A percentile compares a stretch with the other conserved stretches of the same genome.
Conservation (phyloP, 2,888 invertebrate species). For the Patella pellucida region DNA sequence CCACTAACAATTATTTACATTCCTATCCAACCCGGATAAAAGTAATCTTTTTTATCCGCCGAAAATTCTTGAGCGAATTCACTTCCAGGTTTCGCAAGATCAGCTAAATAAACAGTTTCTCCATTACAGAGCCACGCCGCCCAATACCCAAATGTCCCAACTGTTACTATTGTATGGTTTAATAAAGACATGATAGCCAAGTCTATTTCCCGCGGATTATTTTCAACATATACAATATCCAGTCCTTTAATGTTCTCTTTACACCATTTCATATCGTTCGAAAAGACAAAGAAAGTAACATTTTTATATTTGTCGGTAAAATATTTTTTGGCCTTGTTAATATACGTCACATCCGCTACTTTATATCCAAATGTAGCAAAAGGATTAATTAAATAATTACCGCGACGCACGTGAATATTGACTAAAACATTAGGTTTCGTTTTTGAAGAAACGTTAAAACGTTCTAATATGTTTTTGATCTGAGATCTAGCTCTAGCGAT, state of each 20-base stretch:
- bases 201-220: constrained; percentile 12
- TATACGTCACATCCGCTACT: constrained; percentile 18
- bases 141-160: constrained; percentile 31
- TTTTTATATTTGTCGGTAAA: constrained; percentile 14
- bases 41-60: constrained; percentile 10
- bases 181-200: constrained; percentile 22
- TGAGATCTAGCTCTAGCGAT: neutral
- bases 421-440: constrained; percentile 4
- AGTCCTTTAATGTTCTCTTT: constrained; percentile 2
- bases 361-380: constrained; percentile 3
- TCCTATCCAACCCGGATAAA: constrained; percentile 17
- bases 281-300: constrained; percentile 16
- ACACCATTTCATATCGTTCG: constrained; percentile 20
- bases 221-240: constrained; percentile 9
- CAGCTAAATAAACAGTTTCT: constrained; percentile 21
- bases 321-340: constrained; percentile 7
- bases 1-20: neutral
- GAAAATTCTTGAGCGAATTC: neutral
- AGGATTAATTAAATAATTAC: constrained; percentile 1
- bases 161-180: constrained; percentile 24
- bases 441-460: neutral
- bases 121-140: constrained; percentile 26
- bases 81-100: neutral
- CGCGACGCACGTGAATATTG: constrained; percentile 18
- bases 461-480: neutral